Conservation (phyloP, 1,140 invertebrate genomes). For the Cydia pomonella region DNA sequence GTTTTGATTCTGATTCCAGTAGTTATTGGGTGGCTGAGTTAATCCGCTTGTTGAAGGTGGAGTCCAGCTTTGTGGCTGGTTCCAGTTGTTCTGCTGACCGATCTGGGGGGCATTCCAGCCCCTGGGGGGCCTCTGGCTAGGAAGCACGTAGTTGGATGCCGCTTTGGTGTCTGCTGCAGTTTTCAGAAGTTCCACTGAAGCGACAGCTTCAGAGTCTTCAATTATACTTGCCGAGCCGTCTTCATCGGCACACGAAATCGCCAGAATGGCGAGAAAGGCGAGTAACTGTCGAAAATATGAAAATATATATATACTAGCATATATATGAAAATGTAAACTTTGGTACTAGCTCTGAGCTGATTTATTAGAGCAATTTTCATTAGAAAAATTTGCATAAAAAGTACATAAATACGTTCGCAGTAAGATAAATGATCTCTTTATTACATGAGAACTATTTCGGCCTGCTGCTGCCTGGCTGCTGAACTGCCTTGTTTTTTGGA, state of each 20-base stretch:
- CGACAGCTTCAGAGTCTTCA: conserved; percentile 52
- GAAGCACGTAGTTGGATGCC: conserved; percentile 39
- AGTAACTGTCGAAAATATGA: conserved; percentile 54
- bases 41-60: conserved; percentile 31
- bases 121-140: conserved; percentile 37
- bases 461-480: too few species aligned
- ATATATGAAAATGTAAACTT: conserved; percentile 14
- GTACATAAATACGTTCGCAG: not conserved
- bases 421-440: conserved; percentile 7
- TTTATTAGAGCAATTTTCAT: not conserved
- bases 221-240: conserved; percentile 43
- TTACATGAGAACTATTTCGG: not conserved
- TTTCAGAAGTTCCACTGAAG: conserved; percentile 47
- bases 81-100: conserved; percentile 38
- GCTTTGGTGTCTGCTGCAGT: not conserved
- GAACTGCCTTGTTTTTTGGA: not conserved
- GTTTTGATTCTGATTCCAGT: conserved; percentile 39
- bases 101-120: not conserved
- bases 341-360: not conserved
- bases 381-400: not conserved
- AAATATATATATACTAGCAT: conserved; percentile 17
- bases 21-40: conserved; percentile 39
- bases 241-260: conserved; percentile 56
- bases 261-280: conserved; percentile 57
- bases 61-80: conserved; percentile 37